These are phyloP conservation scores for Halcyon badia DNA, from an alignment of 2,797 vertebrate species.

Conservation along the genomic window DNA sequence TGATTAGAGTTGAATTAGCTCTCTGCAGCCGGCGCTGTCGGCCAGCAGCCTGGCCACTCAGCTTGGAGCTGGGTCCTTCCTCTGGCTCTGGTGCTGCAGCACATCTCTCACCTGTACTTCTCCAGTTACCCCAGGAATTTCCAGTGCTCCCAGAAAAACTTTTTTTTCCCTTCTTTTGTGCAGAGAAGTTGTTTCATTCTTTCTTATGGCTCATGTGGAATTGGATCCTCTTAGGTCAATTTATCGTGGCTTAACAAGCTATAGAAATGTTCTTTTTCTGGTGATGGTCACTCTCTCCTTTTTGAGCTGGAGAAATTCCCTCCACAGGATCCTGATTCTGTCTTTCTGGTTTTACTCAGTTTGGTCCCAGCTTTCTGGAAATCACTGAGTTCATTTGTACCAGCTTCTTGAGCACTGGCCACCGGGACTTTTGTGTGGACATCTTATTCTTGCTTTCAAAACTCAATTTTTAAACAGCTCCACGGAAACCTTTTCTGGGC, in stretches of 20 bases:
- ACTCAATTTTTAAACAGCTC: not conserved
- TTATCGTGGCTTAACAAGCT: not conserved
- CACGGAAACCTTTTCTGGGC: not conserved
- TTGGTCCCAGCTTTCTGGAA: not conserved
- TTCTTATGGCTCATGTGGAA: not conserved
- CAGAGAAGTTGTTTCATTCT: not conserved
- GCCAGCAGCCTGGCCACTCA: not conserved
- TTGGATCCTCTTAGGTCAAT: not conserved
- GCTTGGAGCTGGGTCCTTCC: too few relatives aligned
- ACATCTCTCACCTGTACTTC: not conserved
- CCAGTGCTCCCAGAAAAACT: not conserved
- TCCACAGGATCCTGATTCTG: not conserved
- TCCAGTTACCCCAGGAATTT: not conserved
- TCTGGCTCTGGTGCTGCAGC: not conserved
- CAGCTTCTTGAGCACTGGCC: not conserved
- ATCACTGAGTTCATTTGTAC: not conserved
- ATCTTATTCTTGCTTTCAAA: not conserved
- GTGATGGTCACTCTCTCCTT: not conserved
- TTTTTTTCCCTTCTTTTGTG: not conserved
- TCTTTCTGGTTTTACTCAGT: not conserved
- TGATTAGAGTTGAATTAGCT: slow-evolving; percentile 27
- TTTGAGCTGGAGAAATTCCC: not conserved
- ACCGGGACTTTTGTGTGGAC: not conserved
- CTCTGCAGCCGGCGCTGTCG: not conserved
- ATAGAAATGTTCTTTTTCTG: not conserved